Evolutionary conservation across 2,888 invertebrate genomes (phyloP), one percentile per base, ranked within the genome.

Genomic region (Congeria kusceri): DNA sequence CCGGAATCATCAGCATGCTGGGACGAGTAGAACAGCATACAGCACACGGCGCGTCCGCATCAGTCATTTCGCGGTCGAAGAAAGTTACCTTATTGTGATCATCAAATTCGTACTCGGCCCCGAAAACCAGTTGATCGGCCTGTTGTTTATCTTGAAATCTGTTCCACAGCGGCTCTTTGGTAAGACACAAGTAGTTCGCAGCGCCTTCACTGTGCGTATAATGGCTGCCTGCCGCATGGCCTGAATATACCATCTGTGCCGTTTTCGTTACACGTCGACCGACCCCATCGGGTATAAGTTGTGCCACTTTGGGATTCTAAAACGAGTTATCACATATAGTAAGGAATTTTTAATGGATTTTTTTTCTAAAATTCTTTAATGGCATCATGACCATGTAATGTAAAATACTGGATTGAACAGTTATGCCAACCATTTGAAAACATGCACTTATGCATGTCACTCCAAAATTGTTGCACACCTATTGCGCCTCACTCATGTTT

Each of bases 1-100:
- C 70, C 1, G 70, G 70, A 39, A 70, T 44, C 70, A 70, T 70
- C 0, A 70, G n/a, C 15, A 72, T 46, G n/a, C 13, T 39, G n/a
- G 70, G 0, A 28, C 63, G 32, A 28, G 32, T 23, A 25, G 70
- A 56, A n/a, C 20, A 15, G n/a, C 70, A 70, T 5, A 70, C 70
- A 56, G 62, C 53, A 25, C 70, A 70, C 7, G 70, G 70, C 5
- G 44, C 63, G 28, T 70, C 70, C 25, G 27, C 13, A 7, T 70
- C 20, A 7, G 13, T 20, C 7, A 57, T 5, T 20, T 32, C 9
- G 9, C 62, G 25, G 25, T 57, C 70, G n/a, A 70, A 63, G 70
- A 70, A 70, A n/a, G 32, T 56, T 7, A 62, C 44, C 20, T 23
- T 32, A 27, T 63, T 63, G 44, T 63, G 28, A 23, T 57, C n/a